Conservation (phyloP, 1,140 invertebrate genomes). For the Drosophila carrolli region DNA sequence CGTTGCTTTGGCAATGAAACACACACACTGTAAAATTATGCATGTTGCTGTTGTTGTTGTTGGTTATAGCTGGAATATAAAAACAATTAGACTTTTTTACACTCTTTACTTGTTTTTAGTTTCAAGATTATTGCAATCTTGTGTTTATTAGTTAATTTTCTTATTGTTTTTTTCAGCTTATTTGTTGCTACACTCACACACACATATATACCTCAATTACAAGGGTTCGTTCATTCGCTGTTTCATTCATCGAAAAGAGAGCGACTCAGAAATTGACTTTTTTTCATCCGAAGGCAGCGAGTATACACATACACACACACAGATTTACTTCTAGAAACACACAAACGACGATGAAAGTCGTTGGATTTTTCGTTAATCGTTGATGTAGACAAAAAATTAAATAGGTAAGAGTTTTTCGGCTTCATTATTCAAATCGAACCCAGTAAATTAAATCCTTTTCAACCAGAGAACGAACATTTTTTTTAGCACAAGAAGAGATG, state of each 20-base stretch:
- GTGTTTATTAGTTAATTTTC: slow-evolving; percentile 55
- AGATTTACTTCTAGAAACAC: slow-evolving; percentile 57
- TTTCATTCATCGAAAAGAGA: slow-evolving; percentile 66
- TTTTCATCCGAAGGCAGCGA: slow-evolving; percentile 68
- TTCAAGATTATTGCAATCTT: slow-evolving; percentile 31
- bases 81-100: slow-evolving; percentile 13
- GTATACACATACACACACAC: slow-evolving; percentile 51
- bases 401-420: slow-evolving; percentile 65
- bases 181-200: slow-evolving; percentile 65
- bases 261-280: slow-evolving; percentile 70
- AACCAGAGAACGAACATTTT: not conserved
- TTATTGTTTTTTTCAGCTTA: slow-evolving; percentile 69
- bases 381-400: slow-evolving; percentile 81
- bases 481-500: slow-evolving; percentile 49
- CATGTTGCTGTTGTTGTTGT: slow-evolving; percentile 42
- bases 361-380: slow-evolving; percentile 82
- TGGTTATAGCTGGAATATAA: slow-evolving; percentile 32
- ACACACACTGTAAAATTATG: slow-evolving; percentile 51
- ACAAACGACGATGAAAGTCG: slow-evolving; percentile 79
- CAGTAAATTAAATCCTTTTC: not conserved
- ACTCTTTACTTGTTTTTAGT: not conserved
- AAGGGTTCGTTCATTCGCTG: slow-evolving; percentile 60
- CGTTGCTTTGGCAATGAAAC: slow-evolving; percentile 61
- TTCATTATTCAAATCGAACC: slow-evolving; percentile 48
- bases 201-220: slow-evolving; percentile 54